These are phyloP conservation scores for Hydrocynus forskahlii DNA, from an alignment of 2,797 vertebrate species.

Conservation along the genomic window DNA sequence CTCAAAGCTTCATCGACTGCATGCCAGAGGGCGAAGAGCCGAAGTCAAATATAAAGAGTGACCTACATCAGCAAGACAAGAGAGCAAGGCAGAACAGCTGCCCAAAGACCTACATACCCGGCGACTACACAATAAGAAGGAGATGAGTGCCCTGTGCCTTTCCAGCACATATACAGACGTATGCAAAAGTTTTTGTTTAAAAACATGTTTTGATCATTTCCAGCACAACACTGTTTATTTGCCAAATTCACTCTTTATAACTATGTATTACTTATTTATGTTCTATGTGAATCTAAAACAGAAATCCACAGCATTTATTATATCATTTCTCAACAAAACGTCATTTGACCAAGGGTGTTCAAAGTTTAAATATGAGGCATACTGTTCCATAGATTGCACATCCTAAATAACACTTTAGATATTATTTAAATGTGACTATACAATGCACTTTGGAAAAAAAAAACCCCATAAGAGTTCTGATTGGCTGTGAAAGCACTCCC, in stretches of 20 bases:
- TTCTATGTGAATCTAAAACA: too few relatives aligned
- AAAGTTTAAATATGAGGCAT: too few relatives aligned
- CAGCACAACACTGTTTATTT: too few relatives aligned
- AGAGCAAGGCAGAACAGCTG: slow-evolving; percentile 49
- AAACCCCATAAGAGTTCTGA: background rate
- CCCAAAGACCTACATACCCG: background rate
- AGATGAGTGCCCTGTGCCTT: background rate
- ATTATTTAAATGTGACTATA: background rate
- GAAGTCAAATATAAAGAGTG: slow-evolving; percentile 71
- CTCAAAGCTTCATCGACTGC: slow-evolving; percentile 74
- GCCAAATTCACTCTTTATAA: background rate
- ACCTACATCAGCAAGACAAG: slow-evolving; percentile 77
- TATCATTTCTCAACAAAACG: too few relatives aligned
- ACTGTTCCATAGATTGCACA: too few relatives aligned
- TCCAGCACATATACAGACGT: background rate
- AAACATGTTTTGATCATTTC: too few relatives aligned
- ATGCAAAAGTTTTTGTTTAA: too few relatives aligned
- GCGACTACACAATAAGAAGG: background rate
- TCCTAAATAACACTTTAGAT: too few relatives aligned
- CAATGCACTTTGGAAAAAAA: background rate
- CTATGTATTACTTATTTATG: background rate
- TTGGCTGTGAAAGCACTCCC: slow-evolving; percentile 50
- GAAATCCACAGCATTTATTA: too few relatives aligned
- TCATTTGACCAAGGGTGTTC: too few relatives aligned
- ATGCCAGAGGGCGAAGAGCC: slow-evolving; percentile 70